Evolutionary conservation across 2,888 invertebrate genomes (phyloP).

Genomic region (Nephrotoma flavescens): DNA sequence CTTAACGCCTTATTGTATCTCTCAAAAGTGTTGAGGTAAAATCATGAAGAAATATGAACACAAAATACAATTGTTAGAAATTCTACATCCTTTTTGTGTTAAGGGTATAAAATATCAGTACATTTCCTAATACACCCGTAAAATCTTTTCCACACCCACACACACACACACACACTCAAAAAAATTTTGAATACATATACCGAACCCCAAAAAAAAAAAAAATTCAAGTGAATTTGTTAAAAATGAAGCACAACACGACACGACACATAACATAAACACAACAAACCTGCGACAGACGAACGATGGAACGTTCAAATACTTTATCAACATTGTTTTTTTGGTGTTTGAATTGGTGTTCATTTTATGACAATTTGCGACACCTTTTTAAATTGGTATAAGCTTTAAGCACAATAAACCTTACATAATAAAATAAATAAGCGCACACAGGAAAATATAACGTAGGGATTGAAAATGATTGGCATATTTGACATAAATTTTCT

Average conservation of each 20-base stretch:
- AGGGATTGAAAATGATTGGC: not conserved
- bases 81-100: not conserved
- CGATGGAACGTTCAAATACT: not conserved
- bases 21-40: not conserved
- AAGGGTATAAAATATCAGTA: not conserved
- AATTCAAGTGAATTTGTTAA: not conserved
- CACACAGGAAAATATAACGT: not conserved
- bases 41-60: not conserved
- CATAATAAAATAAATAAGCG: not conserved
- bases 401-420: not conserved
- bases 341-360: not conserved
- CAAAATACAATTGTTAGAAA: not conserved
- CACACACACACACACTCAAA: not conserved
- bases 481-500: not conserved
- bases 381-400: conserved; percentile 7
- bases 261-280: not conserved
- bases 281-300: not conserved
- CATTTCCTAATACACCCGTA: not conserved
- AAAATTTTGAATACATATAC: not conserved
- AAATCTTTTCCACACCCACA: not conserved
- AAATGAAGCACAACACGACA: not conserved
- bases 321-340: not conserved
- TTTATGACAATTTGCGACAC: conserved; percentile 8
- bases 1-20: not conserved
- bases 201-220: not conserved